Base-by-base conservation (phyloP, 1,140 invertebrate species). In the Potamilus streckersoni region DNA sequence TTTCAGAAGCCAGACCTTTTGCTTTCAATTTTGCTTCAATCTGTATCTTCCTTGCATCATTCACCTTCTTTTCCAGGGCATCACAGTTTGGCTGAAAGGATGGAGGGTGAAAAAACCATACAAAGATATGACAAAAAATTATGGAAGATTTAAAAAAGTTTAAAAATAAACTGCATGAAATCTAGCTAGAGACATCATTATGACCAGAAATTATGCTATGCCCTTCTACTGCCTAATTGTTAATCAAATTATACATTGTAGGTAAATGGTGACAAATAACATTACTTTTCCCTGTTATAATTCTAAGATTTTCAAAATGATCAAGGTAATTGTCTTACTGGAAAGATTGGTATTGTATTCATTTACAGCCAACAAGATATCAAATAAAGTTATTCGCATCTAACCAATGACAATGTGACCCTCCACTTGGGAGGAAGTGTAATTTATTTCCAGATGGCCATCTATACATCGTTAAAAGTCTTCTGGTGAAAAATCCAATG, bases 11-110 rank as follows among this genome's bases (percentile, higher is more conserved):
- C 16, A 85, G 76, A 27, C 85, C 84, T 70, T 85, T 89, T 0
- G 92, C 93, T 85, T 94, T 95, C 16, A 93, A 92, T 79, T 94
- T 92, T 0, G 93, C 93, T 80, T 95, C 94, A 62, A 95, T 92
- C 80, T 96, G 95, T 27, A 93, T 92, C 82, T 93, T 93, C 65
- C 93, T 92, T 1, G 95, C 86, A 80, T 94, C 93, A 61, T 95
- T 94, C 0, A 96, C 93, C 49, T 93, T 92, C 17, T 93, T 93
- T 80, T 96, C 95, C 64, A 96, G 86, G 58, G 92, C 91, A 78
- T 96, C 95, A 12, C 92, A 90, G 86, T 94, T 93, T n/a, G 93
- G 92, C 93, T 94, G 83, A 23, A 92, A 90, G 16, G 56, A 61
- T 15, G 55, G 13, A 38, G n/a, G 11, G 12, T 17, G 12, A 5